phyloP scores from a whole-genome alignment of 2,888 invertebrate genomes.

The Mellilla xanthometata region DNA sequence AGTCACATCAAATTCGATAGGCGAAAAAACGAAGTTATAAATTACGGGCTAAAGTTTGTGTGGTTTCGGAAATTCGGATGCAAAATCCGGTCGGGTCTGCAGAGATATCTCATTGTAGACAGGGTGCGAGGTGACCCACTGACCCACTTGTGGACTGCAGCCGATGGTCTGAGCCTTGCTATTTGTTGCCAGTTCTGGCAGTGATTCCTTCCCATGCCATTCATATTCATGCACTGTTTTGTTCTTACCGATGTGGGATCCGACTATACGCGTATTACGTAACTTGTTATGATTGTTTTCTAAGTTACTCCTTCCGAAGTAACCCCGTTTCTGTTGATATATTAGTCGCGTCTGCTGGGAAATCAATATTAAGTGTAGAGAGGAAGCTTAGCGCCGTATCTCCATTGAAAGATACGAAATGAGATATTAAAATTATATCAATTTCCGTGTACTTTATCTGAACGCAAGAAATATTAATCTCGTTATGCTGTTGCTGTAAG shows the following conservation, averaged over 20 bases:
- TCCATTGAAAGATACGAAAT: not conserved
- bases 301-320: slow-evolving; percentile 13
- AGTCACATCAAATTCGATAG: slow-evolving; percentile 23
- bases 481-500: not conserved
- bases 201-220: slow-evolving; percentile 56
- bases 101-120: slow-evolving; percentile 76
- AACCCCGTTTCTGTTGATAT: slow-evolving; percentile 28
- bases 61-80: slow-evolving; percentile 51
- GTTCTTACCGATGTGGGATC: slow-evolving; percentile 33
- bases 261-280: slow-evolving; percentile 19
- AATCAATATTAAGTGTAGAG: slow-evolving; percentile 41
- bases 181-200: slow-evolving; percentile 74
- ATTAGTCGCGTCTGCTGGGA: slow-evolving; percentile 36
- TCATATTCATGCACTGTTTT: slow-evolving; percentile 54
- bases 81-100: slow-evolving; percentile 60
- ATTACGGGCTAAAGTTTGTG: slow-evolving; percentile 11
- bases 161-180: slow-evolving; percentile 57
- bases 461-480: not conserved
- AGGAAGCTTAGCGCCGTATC: not conserved
- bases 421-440: not conserved
- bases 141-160: slow-evolving; percentile 74
- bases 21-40: slow-evolving; percentile 13
- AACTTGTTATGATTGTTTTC: slow-evolving; percentile 33
- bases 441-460: not conserved
- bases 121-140: slow-evolving; percentile 68